A percentile compares a stretch with the other conserved stretches of the same genome.
Evolutionary conservation across 2,888 invertebrate species (phyloP).

Genomic region (Temnothorax ravouxi): DNA sequence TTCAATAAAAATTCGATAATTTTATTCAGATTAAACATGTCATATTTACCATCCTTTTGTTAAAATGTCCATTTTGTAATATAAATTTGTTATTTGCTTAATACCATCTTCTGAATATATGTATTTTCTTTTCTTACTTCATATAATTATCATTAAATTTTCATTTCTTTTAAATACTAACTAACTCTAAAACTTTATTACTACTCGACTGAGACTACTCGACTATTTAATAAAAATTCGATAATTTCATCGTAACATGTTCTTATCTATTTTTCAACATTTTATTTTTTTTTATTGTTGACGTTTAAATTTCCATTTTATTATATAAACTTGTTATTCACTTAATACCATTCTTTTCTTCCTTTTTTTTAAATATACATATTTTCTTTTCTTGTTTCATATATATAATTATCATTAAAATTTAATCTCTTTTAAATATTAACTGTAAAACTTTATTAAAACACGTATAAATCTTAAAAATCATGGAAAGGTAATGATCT

Average conservation of each 20-base stretch:
- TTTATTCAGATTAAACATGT: background rate
- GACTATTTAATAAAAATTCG: slow-evolving; percentile 3
- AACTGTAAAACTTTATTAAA: background rate
- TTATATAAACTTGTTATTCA: background rate
- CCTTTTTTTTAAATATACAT: background rate
- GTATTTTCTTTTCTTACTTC: background rate
- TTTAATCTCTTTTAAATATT: background rate
- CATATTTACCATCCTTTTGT: background rate
- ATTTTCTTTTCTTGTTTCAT: background rate
- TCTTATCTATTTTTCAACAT: background rate
- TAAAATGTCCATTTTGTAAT: background rate
- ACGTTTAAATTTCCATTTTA: background rate
- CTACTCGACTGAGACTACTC: background rate
- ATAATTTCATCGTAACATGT: background rate
- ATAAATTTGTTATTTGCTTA: background rate
- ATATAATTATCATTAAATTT: slow-evolving; percentile 4
- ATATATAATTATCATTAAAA: background rate
- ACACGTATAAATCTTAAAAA: slow-evolving; percentile 47
- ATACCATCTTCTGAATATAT: background rate
- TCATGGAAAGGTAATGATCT: slow-evolving; percentile 60
- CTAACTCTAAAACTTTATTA: background rate
- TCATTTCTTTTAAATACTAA: background rate
- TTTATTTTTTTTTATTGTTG: background rate
- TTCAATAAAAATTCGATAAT: slow-evolving; percentile 16
- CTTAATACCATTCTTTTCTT: too few relatives aligned